Evolutionary conservation across 2,797 vertebrate species (phyloP).

Genomic region (Serranus cabrilla): DNA sequence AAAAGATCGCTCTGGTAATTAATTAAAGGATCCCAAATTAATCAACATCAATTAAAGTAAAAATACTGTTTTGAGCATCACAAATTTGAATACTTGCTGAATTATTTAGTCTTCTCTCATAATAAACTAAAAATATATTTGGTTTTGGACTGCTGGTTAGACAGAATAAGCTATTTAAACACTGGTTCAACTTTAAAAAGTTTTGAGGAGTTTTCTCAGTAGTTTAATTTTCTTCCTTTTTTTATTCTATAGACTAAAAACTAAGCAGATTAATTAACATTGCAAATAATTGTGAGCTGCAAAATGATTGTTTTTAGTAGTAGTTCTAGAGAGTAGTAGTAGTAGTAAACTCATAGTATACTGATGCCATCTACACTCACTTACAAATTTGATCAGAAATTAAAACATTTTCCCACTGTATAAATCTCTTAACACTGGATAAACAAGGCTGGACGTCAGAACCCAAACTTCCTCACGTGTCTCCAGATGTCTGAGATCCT

Average conservation of each 20-base stretch:
- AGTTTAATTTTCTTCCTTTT: too few relatives aligned
- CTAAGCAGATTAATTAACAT: not conserved
- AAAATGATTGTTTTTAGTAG: not conserved
- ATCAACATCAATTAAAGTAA: not conserved
- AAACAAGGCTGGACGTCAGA: not conserved
- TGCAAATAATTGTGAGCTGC: not conserved
- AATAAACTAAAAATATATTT: not conserved
- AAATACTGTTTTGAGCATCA: too few relatives aligned
- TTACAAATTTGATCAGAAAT: too few relatives aligned
- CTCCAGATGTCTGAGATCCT: slow-evolving; percentile 11
- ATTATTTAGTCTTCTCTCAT: not conserved
- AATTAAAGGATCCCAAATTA: not conserved
- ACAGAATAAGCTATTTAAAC: not conserved
- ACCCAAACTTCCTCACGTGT: not conserved
- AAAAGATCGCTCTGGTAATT: not conserved
- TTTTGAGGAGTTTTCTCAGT: too few relatives aligned
- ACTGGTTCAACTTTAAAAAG: too few relatives aligned
- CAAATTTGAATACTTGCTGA: not conserved
- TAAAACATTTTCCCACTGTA: too few relatives aligned
- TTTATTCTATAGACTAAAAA: too few relatives aligned
- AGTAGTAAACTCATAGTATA: not conserved
- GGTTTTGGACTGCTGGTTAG: too few relatives aligned
- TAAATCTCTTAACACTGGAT: not conserved
- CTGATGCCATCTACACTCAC: not conserved
- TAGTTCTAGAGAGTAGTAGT: too few relatives aligned